A percentile compares a stretch with the other conserved stretches of the same genome.
Evolutionary conservation across 2,797 vertebrate species (phyloP).

Genomic region (Melanotaenia maccullochi): DNA sequence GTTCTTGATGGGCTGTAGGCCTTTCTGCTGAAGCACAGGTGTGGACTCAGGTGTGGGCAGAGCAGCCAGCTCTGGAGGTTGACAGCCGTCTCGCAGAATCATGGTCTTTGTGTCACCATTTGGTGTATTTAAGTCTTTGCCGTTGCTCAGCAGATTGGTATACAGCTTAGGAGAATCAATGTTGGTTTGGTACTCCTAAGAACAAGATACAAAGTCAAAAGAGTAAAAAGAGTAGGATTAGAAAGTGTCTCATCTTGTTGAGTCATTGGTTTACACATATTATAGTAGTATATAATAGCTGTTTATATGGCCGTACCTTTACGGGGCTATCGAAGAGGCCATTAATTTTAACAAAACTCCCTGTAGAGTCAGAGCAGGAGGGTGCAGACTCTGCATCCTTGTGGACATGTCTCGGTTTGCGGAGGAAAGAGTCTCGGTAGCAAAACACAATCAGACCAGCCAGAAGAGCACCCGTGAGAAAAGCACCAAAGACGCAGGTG

Average conservation of each 20-base stretch:
- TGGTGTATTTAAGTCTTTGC: slow-evolving; percentile 88
- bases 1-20: slow-evolving; percentile 91
- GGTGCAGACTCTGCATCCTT: slow-evolving; percentile 95
- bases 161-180: slow-evolving; percentile 95
- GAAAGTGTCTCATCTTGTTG: slow-evolving; percentile 27
- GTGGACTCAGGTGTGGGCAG: slow-evolving; percentile 97
- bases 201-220: slow-evolving; percentile 38
- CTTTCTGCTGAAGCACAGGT: slow-evolving; percentile 95
- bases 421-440: slow-evolving; percentile 91
- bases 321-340: slow-evolving; percentile 96
- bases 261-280: slow-evolving; percentile 17
- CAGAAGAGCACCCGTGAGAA: slow-evolving; percentile 95
- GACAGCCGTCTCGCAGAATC: slow-evolving; percentile 89
- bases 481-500: slow-evolving; percentile 96
- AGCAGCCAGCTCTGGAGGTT: slow-evolving; percentile 94
- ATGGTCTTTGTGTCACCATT: slow-evolving; percentile 90
- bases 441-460: slow-evolving; percentile 97
- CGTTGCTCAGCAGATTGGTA: slow-evolving; percentile 91
- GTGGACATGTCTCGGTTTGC: slow-evolving; percentile 91
- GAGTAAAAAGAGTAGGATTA: slow-evolving; percentile 36
- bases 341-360: slow-evolving; percentile 95
- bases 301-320: slow-evolving; percentile 78
- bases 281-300: slow-evolving; percentile 8
- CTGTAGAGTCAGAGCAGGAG: slow-evolving; percentile 94
- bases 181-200: slow-evolving; percentile 91